Percentiles rank a stretch among this genome's conserved stretches.
Evolutionary conservation across 1,140 invertebrate genomes (phyloP).

Genomic region (Hyposmocoma kahamanoa): DNA sequence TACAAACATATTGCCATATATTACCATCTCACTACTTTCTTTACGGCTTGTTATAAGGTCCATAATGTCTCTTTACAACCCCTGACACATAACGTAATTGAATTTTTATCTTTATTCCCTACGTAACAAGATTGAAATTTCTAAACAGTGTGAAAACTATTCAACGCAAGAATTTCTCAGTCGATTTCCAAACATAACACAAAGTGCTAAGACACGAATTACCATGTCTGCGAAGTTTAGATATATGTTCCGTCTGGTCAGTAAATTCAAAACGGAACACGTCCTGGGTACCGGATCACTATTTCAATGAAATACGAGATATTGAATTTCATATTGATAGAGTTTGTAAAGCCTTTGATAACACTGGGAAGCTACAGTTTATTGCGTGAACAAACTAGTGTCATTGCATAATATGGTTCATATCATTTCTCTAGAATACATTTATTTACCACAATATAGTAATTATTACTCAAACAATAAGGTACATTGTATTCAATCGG

Average conservation of each 20-base stretch:
- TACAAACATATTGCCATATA: background rate
- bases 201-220: too few relatives aligned
- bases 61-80: background rate
- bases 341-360: too few relatives aligned
- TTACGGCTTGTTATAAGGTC: background rate
- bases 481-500: too few relatives aligned
- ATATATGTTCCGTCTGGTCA: background rate
- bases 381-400: too few relatives aligned
- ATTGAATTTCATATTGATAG: background rate
- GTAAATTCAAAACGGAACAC: background rate
- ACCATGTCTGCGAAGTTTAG: too few relatives aligned
- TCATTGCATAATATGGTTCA: too few relatives aligned
- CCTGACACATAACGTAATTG: background rate
- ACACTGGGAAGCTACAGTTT: too few relatives aligned
- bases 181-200: too few relatives aligned
- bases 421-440: too few relatives aligned
- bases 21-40: background rate
- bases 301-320: constrained; percentile 1
- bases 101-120: constrained; percentile 1
- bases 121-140: background rate
- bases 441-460: too few relatives aligned
- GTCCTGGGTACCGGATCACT: background rate
- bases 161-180: too few relatives aligned
- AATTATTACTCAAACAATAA: too few relatives aligned
- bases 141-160: background rate